Evolutionary conservation across 2,888 invertebrate genomes (phyloP), one percentile per base, ranked within the genome.

Genomic region (Tipula helvola): DNA sequence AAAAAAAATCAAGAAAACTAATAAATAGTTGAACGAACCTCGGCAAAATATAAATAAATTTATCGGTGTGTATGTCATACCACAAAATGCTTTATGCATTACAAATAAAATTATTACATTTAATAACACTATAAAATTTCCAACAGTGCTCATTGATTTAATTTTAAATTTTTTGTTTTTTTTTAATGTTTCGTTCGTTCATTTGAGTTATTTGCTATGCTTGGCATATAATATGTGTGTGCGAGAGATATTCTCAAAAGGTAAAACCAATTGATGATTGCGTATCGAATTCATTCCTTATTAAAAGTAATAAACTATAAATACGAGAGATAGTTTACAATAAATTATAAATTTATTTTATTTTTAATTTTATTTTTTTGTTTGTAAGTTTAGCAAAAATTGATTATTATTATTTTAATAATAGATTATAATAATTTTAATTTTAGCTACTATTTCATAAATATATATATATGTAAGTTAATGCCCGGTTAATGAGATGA

Each of bases 401-500:
- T 71, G 71, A 71, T 71, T 71, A 71, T 71, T 71, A 71, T 71
- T 71, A 71, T 71, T 71, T n/a, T 52, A 52, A 52, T 52, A 52
- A 52, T 52, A 52, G 52, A 8, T n/a, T 71, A 18, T 71, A 71
- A 18, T 71, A 71, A 71, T 71, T 71, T 71, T 71, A 71, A 71
- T 71, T 71, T 71, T 28, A 71, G 71, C 71, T 71, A 71, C 71
- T 71, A 71, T 71, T 28, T 52, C n/a, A 52, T 52, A 52, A 39
- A 39, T 39, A 39, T 4, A 52, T 52, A 16, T 52, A 16, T 52
- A 52, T 52, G 28, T 71, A 71, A 71, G 71, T 71, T 71, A 71
- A 71, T 71, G 71, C 71, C 71, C 71, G 71, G 71, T 71, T 71
- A 71, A 71, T 71, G 71, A 71, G 71, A 71, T 71, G 71, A 71